These are phyloP conservation scores for Schizopygopsis malacanthus DNA, from an alignment of 2,797 vertebrate species.

Conservation along the genomic window DNA sequence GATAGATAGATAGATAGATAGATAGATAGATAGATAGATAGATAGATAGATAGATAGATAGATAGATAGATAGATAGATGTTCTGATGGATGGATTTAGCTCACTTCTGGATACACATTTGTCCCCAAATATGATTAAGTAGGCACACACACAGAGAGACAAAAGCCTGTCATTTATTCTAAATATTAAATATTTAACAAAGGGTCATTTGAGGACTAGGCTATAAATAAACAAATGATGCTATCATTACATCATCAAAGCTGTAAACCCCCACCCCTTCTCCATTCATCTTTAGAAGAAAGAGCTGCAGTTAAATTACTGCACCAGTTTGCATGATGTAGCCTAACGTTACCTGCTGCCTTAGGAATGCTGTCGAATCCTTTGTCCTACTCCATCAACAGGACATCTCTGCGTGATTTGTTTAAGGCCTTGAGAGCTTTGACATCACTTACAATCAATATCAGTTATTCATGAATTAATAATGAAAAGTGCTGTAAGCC, in stretches of 20 bases:
- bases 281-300: conserved; percentile 35
- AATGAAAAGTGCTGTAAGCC: neutral
- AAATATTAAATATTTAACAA: conserved; percentile 46
- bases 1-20: too few relatives aligned
- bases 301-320: conserved; percentile 13
- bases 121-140: neutral
- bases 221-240: conserved; percentile 46
- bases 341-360: neutral
- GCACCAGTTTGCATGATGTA: conserved; percentile 1
- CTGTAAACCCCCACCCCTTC: conserved; percentile 9
- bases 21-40: too few relatives aligned
- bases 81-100: neutral
- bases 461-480: conserved; percentile 4
- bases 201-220: conserved; percentile 31
- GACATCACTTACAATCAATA: conserved; percentile 12
- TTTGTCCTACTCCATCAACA: neutral
- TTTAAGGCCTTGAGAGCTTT: neutral
- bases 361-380: neutral
- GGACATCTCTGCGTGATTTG: neutral
- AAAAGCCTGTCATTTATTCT: conserved; percentile 42
- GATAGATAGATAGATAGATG: too few relatives aligned
- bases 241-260: conserved; percentile 16
- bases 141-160: conserved; percentile 32
- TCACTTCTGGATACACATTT: neutral
- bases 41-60: neutral